Percentiles rank a stretch among this genome's conserved stretches.
phyloP scores from a whole-genome alignment of 2,797 vertebrate genomes.

The Lophotriccus pileatus region DNA sequence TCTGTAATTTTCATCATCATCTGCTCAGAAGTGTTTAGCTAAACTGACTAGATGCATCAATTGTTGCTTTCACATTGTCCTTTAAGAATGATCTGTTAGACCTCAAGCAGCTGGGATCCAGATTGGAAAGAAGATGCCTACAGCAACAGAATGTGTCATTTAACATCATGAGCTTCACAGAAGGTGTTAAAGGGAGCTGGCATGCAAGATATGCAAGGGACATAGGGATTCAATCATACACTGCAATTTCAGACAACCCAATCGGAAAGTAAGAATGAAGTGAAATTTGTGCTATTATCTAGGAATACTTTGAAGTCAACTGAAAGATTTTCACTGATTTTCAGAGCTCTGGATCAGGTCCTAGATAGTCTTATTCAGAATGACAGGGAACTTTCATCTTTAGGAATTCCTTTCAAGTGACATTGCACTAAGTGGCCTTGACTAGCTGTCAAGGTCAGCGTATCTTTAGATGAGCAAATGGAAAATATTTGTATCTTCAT shows the following conservation, averaged over 20 bases:
- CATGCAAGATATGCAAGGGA: constrained; percentile 16
- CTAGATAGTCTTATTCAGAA: not conserved
- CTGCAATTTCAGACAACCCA: not conserved
- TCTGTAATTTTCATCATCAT: not conserved
- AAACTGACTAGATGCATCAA: not conserved
- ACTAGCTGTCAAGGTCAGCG: not conserved
- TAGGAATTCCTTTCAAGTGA: constrained; percentile 27
- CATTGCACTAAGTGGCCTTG: not conserved
- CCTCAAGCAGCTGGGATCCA: constrained; percentile 49
- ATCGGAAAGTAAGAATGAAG: not conserved
- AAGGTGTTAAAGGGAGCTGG: constrained; percentile 52
- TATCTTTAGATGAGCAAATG: not conserved
- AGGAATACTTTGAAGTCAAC: constrained; percentile 49
- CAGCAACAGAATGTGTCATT: constrained; percentile 5
- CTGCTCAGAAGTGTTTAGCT: not conserved
- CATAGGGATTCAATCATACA: constrained; percentile 48
- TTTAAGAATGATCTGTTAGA: not conserved
- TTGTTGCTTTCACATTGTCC: not conserved
- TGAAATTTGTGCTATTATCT: constrained; percentile 34
- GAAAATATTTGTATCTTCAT: not conserved
- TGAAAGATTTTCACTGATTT: constrained; percentile 26
- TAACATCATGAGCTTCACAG: constrained; percentile 9
- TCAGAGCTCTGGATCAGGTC: constrained; percentile 6
- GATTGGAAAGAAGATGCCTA: constrained; percentile 43
- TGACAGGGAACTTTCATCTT: constrained; percentile 27